A percentile compares a stretch with the other conserved stretches of the same genome.
phyloP scores from a whole-genome alignment of 1,140 invertebrate species.

The Drosophila sulfurigaster region DNA sequence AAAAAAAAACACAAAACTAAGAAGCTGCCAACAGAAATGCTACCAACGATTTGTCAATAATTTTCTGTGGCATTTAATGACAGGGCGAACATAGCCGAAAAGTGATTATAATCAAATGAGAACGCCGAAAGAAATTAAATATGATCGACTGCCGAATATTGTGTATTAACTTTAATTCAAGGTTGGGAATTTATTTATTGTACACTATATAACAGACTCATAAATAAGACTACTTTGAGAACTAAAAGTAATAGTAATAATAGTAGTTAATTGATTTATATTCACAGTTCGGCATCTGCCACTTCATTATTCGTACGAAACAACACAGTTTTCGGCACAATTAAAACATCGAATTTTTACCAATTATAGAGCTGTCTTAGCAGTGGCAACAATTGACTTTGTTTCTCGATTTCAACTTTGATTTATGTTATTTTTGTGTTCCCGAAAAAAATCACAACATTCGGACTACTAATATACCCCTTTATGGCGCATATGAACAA shows the following conservation, averaged over 20 bases:
- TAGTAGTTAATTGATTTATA: not conserved
- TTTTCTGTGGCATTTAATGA: slow-evolving; percentile 10
- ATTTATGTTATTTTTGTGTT: not conserved
- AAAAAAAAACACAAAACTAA: not conserved
- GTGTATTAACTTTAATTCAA: not conserved
- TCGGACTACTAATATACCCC: slow-evolving; percentile 28
- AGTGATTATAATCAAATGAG: slow-evolving; percentile 13
- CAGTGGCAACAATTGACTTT: not conserved
- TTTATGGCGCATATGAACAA: slow-evolving; percentile 20
- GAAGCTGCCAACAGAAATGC: slow-evolving; percentile 53
- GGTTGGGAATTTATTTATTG: too few relatives aligned
- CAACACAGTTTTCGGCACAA: too few relatives aligned
- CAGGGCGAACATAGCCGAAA: not conserved
- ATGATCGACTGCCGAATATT: not conserved
- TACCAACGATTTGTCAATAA: slow-evolving; percentile 65
- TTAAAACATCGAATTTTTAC: too few relatives aligned
- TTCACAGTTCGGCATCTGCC: not conserved
- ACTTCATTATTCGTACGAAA: too few relatives aligned
- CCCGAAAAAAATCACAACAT: slow-evolving; percentile 6
- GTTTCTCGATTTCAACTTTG: not conserved
- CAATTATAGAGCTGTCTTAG: not conserved
- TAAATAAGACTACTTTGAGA: too few relatives aligned
- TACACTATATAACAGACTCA: too few relatives aligned
- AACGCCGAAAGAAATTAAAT: not conserved
- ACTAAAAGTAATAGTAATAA: too few relatives aligned